These are phyloP conservation scores for Junco hyemalis DNA, from an alignment of 2,113 vertebrate species.

Conservation along the genomic window DNA sequence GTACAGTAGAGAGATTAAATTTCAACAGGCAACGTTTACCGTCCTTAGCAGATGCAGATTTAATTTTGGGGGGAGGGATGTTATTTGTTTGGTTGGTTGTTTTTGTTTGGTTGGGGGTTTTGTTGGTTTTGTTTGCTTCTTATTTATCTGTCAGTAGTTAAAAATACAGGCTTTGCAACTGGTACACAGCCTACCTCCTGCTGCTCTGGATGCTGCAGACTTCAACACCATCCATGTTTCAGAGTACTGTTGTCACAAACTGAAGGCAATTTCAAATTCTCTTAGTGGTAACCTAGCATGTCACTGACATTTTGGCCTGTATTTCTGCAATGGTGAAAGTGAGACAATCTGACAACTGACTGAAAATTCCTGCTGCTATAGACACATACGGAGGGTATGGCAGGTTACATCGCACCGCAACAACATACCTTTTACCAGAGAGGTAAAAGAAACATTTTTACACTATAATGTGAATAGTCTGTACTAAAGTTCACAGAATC, in stretches of 20 bases:
- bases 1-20: constrained; percentile 29
- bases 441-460: not conserved
- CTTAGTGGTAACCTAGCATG: not conserved
- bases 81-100: not conserved
- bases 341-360: constrained; percentile 13
- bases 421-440: not conserved
- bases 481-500: not conserved
- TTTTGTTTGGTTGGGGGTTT: not conserved
- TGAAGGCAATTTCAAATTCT: constrained; percentile 36
- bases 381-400: not conserved
- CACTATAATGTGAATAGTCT: not conserved
- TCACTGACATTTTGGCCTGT: constrained; percentile 11
- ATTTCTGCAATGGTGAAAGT: not conserved
- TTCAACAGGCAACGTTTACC: constrained; percentile 34
- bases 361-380: not conserved
- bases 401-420: too few relatives aligned
- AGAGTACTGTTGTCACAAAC: constrained; percentile 15
- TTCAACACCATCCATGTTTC: not conserved
- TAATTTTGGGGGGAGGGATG: not conserved
- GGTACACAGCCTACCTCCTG: not conserved
- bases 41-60: constrained; percentile 22
- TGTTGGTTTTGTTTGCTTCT: not conserved
- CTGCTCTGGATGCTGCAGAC: not conserved
- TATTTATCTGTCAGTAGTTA: constrained; percentile 4
- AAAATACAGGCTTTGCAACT: not conserved